These are phyloP conservation scores for Solenopsis invicta DNA, from an alignment of 1,140 invertebrate species.

Conservation along the genomic window DNA sequence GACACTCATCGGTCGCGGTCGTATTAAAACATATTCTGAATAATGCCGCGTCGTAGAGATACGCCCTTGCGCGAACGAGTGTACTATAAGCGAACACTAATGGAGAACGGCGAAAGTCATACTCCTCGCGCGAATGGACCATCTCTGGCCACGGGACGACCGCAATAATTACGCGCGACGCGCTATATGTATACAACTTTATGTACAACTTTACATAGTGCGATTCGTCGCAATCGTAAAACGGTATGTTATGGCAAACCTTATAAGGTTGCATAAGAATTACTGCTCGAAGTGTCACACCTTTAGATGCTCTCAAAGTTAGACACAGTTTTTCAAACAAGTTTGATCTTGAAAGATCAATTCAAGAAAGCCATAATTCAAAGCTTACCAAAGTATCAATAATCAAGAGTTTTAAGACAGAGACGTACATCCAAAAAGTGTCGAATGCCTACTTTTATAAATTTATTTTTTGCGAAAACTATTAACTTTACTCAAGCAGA, in stretches of 20 bases:
- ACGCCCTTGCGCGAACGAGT: neutral
- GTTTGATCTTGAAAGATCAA: neutral
- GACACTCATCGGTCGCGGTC: conserved; percentile 29
- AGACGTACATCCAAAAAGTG: too few species aligned
- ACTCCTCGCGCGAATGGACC: neutral
- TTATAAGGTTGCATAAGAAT: neutral
- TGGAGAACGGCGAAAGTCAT: conserved; percentile 1
- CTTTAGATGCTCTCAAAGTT: neutral
- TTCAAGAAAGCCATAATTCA: neutral
- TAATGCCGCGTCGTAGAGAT: conserved; percentile 21
- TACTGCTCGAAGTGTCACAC: neutral
- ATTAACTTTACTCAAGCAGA: too few species aligned
- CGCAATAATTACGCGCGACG: conserved; percentile 30
- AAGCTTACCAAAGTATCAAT: too few species aligned
- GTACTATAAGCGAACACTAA: neutral
- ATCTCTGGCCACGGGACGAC: neutral
- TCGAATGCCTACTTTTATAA: too few species aligned
- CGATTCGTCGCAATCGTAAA: conserved; percentile 35
- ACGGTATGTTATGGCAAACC: neutral
- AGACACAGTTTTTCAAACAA: neutral
- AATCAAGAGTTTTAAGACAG: neutral
- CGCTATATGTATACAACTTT: neutral
- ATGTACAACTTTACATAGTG: conserved; percentile 7
- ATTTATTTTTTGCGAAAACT: too few species aligned
- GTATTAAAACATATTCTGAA: conserved; percentile 52